Percentiles rank a stretch among this genome's conserved stretches.
Evolutionary conservation across 2,888 invertebrate species (phyloP).

Genomic region (Suillia variegata): DNA sequence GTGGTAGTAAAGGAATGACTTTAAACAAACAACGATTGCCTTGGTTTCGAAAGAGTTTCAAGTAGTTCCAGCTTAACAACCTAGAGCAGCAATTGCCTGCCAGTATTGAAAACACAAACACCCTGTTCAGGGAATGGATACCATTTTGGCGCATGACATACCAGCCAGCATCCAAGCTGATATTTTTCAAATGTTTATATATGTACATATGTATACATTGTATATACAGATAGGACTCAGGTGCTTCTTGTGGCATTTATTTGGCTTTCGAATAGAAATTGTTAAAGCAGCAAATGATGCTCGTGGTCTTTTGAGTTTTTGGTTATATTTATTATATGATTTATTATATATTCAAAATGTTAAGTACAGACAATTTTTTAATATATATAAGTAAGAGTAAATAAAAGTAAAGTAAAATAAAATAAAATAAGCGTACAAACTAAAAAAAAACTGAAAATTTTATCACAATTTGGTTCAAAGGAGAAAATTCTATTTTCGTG

Average conservation of each 20-base stretch:
- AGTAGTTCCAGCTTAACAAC: neutral
- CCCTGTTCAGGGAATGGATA: neutral
- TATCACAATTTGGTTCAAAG: constrained; percentile 19
- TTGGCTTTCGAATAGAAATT: neutral
- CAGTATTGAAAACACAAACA: too few species aligned
- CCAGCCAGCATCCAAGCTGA: neutral
- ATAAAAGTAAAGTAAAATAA: neutral
- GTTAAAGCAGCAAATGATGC: neutral
- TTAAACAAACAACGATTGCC: neutral
- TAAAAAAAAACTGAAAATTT: neutral
- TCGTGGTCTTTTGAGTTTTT: too few species aligned
- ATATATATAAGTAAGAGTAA: neutral
- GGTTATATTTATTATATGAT: neutral
- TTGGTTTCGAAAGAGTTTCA: neutral
- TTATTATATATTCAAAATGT: neutral
- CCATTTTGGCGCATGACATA: neutral
- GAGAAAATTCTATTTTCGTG: neutral
- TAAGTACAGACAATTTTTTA: neutral
- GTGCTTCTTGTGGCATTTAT: neutral
- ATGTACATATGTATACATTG: neutral
- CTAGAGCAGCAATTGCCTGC: too few species aligned
- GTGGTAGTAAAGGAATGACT: neutral
- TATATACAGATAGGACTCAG: neutral
- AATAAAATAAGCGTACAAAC: neutral
- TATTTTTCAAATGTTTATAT: too few species aligned